Evolutionary conservation across 2,113 vertebrate genomes (phyloP).

Genomic region (Irena cyanogastra): DNA sequence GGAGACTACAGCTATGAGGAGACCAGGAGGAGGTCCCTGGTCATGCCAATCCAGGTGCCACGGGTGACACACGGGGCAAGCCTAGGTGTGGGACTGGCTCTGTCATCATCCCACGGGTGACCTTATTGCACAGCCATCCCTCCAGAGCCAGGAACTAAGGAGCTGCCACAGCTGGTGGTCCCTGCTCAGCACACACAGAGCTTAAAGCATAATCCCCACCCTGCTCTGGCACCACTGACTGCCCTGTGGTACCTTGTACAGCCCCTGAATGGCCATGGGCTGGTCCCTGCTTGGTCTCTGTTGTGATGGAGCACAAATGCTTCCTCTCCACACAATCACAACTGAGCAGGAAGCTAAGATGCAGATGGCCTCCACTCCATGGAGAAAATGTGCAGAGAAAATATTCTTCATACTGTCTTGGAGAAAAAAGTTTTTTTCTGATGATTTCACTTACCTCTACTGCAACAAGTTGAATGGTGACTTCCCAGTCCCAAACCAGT

Average conservation of each 20-base stretch:
- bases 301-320: neutral
- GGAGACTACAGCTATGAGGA: neutral
- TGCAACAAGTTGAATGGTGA: neutral
- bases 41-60: neutral
- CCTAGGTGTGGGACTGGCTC: neutral
- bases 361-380: neutral
- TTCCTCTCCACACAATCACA: neutral
- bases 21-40: neutral
- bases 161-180: neutral
- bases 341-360: neutral
- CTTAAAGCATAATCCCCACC: rapidly evolving
- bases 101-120: neutral
- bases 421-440: neutral
- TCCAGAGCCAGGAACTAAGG: neutral
- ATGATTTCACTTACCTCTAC: neutral
- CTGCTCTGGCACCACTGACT: neutral
- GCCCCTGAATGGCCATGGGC: neutral
- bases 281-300: neutral
- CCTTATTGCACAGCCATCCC: neutral
- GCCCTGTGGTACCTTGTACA: neutral
- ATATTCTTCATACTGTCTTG: neutral
- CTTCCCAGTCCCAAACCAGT: neutral
- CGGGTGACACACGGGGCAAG: rapidly evolving
- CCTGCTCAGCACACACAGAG: neutral
- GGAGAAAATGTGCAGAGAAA: neutral